Evolutionary conservation across 2,888 invertebrate species (phyloP).

Genomic region (Eristalis arbustorum): DNA sequence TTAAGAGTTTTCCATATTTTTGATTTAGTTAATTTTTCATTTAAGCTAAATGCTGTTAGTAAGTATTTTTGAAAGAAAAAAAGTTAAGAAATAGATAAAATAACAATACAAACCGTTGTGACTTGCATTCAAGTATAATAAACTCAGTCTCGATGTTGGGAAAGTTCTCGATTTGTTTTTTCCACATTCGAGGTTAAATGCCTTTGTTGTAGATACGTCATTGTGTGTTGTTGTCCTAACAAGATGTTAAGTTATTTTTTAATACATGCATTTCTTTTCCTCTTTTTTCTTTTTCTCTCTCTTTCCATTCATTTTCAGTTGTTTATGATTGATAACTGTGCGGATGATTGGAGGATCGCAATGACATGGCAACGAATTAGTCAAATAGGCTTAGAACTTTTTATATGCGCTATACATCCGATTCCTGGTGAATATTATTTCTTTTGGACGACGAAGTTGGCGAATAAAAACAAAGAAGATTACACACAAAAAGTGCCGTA

Average conservation of each 20-base stretch:
- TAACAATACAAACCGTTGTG: background rate
- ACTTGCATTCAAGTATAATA: slow-evolving; percentile 20
- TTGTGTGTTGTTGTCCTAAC: slow-evolving; percentile 68
- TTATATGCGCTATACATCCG: slow-evolving; percentile 98
- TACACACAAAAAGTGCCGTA: slow-evolving; percentile 91
- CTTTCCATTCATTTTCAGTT: slow-evolving; percentile 85
- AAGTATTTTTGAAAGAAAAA: background rate
- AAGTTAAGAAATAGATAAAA: background rate
- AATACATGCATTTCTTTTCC: slow-evolving; percentile 72
- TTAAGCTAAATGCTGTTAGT: background rate
- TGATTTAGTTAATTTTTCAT: background rate
- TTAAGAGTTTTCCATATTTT: slow-evolving; percentile 17
- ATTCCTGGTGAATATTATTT: slow-evolving; percentile 98
- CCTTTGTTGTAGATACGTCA: slow-evolving; percentile 47
- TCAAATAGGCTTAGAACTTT: slow-evolving; percentile 94
- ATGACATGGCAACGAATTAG: slow-evolving; percentile 99
- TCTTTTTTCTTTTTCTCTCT: slow-evolving; percentile 53
- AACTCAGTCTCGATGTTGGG: slow-evolving; percentile 6
- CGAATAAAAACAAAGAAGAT: slow-evolving; percentile 89
- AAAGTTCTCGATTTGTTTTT: slow-evolving; percentile 12
- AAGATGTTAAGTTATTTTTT: slow-evolving; percentile 72
- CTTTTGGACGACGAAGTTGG: slow-evolving; percentile 97
- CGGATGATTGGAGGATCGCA: slow-evolving; percentile 99
- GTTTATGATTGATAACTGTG: slow-evolving; percentile 99
- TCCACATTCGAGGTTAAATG: slow-evolving; percentile 28